Conservation (phyloP, 2,888 invertebrate species). For the Lucinisca nassula region DNA sequence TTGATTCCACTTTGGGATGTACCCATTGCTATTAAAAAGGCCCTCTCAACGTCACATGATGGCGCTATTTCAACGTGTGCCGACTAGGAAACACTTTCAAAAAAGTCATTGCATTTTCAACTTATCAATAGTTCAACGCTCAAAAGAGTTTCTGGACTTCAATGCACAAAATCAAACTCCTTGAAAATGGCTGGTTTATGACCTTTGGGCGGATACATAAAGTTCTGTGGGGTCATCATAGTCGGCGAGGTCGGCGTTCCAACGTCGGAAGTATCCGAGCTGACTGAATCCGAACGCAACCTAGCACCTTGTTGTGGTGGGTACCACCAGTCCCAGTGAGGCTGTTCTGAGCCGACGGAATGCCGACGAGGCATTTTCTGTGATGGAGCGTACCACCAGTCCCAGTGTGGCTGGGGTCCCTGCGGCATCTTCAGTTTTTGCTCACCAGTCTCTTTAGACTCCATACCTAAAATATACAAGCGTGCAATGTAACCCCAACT, state of each 20-base stretch:
- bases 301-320: too few relatives aligned
- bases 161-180: slow-evolving; percentile 1
- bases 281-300: neutral
- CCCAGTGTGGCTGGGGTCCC: neutral
- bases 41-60: too few relatives aligned
- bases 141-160: too few relatives aligned
- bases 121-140: too few relatives aligned
- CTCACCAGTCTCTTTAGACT: neutral
- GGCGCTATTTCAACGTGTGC: too few relatives aligned
- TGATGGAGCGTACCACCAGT: neutral
- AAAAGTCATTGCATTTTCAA: too few relatives aligned
- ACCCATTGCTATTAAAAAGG: too few relatives aligned
- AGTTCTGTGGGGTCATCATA: neutral
- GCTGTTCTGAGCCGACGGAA: neutral
- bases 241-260: neutral
- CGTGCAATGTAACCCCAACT: neutral
- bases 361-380: neutral
- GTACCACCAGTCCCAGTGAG: too few relatives aligned
- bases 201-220: neutral
- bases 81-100: too few relatives aligned
- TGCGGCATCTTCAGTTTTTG: neutral
- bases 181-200: neutral
- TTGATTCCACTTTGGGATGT: too few relatives aligned
- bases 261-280: neutral
- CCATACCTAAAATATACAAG: neutral